Evolutionary conservation across 64 coral and sea anemone species (phyloP), one percentile per base, ranked within the genome.

Genomic region (Actinia tenebrosa): DNA sequence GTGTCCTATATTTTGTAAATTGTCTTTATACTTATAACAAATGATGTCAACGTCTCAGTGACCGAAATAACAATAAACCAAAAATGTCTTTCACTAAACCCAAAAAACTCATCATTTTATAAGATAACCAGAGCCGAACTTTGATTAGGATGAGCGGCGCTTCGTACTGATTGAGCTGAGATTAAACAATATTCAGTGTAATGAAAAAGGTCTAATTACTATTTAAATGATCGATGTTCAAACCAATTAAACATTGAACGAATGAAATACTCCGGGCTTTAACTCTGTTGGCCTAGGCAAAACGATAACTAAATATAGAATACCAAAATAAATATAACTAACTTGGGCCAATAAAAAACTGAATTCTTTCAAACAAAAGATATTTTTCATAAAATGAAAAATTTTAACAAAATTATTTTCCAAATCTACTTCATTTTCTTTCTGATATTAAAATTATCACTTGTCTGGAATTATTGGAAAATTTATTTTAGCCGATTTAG

Each of bases 171-270:
- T 75, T 75, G 69, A 75, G 25, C 69, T 26, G 26, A 75, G 69
- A 75, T 26, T 75, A 75, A 75, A 75, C 69, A 75, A 75, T 75
- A 26, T 75, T 30, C 2, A 2, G 1, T 37, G 69, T 75, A 75
- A 75, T 75, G 69, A 75, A 75, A 75, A 75, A 42, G 7, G 37
- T 75, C 23, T 75, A 75, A 75, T 75, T 75, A 75, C 69, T 75
- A 75, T 75, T 75, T 75, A 75, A 75, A 75, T 75, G 69, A 75
- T 75, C n/a, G 3, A 75, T 75, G n/a, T 75, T 75, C 27, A 42
- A 37, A 75, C 23, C 69, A 42, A 75, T 75, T 69, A 69, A 69
- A 69, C 20, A 69, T 25, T 69, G 64, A 25, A 61, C n/a, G 64
- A 69, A 4, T 69, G 64, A 69, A 69, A 69, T 69, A 69, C 18